Base-by-base conservation (phyloP, 2,888 invertebrate species). In the Agapostemon virescens region DNA sequence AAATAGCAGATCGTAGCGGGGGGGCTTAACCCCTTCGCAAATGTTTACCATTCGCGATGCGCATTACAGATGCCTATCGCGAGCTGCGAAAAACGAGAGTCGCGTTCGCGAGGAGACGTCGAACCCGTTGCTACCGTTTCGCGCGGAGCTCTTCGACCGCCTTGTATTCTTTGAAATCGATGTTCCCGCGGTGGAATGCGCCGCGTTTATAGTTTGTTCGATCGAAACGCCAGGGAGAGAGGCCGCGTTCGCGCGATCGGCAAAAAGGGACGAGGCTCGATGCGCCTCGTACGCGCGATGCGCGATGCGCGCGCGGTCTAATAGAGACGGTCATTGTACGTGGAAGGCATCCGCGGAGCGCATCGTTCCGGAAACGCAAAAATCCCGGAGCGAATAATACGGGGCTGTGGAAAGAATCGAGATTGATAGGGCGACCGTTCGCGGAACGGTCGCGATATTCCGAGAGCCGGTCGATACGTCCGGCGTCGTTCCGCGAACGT, bases 361-460 rank as follows among this genome's bases (percentile, higher is more conserved):
- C 69, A 82, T 82, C 82, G 82, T 77, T 64, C 77, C 77, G 77
- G 82, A 76, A 69, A 77, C 68, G 68, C 23, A 82, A 82, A 82
- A 82, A 82, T 82, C 52, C 58, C 26, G 33, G 20, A 20, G n/a
- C n/a, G 52, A 75, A 82, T 76, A 69, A 76, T 55, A 75, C 68
- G 81, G 49, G 61, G 63, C 52, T 64, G 45, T 38, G 33, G 38
- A 71, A 78, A 66, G 64, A 71, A 63, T 64, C 61, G 52, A 64
- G 74, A 78, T 78, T 70, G 83, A 82, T 82, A 69, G 42, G 52
- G 42, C 58, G 77, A 49, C 52, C 30, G 74, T 83, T 83, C 83
- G 71, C 26, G 67, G 83, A 83, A 83, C 45, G 74, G 72, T 45
- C 42, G 69, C 61, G 79, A 67, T 83, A 69, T 83, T 83, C 83